Evolutionary conservation across 2,113 vertebrate species (phyloP), one percentile per base, ranked within the genome.

Genomic region (Hipposideros armiger): DNA sequence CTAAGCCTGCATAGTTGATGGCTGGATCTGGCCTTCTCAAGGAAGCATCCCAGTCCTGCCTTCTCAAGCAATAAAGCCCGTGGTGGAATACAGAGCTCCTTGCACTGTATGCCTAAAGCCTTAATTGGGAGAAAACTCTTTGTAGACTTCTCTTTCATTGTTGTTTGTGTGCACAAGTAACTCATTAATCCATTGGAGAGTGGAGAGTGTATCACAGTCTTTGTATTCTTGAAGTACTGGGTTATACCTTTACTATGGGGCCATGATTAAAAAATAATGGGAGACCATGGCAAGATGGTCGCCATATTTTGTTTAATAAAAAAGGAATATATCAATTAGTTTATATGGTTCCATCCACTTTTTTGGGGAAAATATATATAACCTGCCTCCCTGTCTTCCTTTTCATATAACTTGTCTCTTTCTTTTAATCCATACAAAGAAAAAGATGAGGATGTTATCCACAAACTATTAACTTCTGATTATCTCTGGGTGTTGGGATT

Each of bases 1-100:
- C 58, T 76, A 74, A 94, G 81, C 95, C 69, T 82, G 94, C 67
- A 50, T 85, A 91, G 97, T 83, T 81, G 28, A n/a, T 26, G 19
- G 52, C 58, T 0, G 24, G 66, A 78, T 74, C 64, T 22, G 4
- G 83, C 32, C 72, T 58, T n/a, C 58, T 36, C 32, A 81, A 69
- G 36, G 80, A 73, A 56, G 50, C 16, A 15, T 30, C 30, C 19
- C 3, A 0, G 58, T 62, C 81, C 42, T 22, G 13, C 64, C 54
- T 88, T 87, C 42, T 94, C 58, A 16, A 69, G 88, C 72, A 40
- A 10, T 4, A 47, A 62, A 54, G 36, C 19, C 72, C 66, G 22
- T 3, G 2, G 28, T 67, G 72, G 58, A 72, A 40, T 7, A 19
- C 15, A 82, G 47, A 82, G 17, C 16, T 83, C n/a, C 64, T 36